Base-by-base conservation (phyloP, 2,113 vertebrate species). In the Prionailurus viverrinus region DNA sequence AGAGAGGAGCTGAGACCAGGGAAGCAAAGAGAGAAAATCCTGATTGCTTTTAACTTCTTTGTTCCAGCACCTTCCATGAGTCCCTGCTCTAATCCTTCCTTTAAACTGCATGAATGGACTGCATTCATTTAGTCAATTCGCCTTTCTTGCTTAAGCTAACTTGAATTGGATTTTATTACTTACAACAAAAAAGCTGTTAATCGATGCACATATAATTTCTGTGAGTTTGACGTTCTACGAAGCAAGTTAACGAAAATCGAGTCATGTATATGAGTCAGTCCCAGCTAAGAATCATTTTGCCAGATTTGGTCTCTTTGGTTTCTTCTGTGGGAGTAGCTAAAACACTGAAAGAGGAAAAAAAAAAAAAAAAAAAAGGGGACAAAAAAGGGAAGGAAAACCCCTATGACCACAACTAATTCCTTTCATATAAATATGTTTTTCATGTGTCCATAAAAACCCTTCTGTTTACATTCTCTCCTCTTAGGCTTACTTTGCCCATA, bases 91-190 rank as follows among this genome's bases (percentile, higher is more conserved):
- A 31, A 19, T 48, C 39, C 27, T 87, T 58, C 68, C 79, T 92
- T 74, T 51, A 80, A 79, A 85, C 29, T 68, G 80, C 14, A 21
- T 16, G 88, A 87, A 71, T 18, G 31, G 53, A 33, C 58, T n/a
- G 14, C 29, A 65, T 58, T 95, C 79, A 63, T 83, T 88, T 48
- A 61, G 63, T 66, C 93, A 84, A 23, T 66, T 95, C 55, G 29
- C 88, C 91, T 96, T 95, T 94, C 80, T 91, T 88, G 93, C 93
- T 88, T 90, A 88, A 83, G 45, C 89, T 88, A 80, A 96, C 83
- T 87, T 53, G 90, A 84, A 88, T 88, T 87, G 84, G 84, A 88
- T 97, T 96, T 94, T 85, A 92, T 90, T 87, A 90, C 81, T 93
- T 90, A 81, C 36, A 96, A 84, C 83, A 55, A 84, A 94, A 92